Base-by-base conservation (phyloP, 2,888 invertebrate species). In the Meta bourneti region DNA sequence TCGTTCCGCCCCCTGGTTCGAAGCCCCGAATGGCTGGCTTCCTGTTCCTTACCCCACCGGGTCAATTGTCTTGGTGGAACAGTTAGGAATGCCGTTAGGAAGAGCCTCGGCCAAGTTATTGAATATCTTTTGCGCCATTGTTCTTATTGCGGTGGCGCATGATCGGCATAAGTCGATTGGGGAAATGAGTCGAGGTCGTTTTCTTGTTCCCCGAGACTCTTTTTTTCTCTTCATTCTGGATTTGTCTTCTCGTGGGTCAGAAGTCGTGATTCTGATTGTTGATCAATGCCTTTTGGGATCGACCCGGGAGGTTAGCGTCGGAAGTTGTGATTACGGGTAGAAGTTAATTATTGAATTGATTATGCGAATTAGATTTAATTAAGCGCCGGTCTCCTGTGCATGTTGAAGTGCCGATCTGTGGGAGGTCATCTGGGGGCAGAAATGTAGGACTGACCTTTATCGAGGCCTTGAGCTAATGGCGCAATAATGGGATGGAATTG, bases 51-150 rank as follows among this genome's bases (percentile, higher is more conserved):
- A 69, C 19, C 70, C 49, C 69, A 71, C 71, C 70, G 69, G 79
- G 77, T 85, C 54, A 52, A 81, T 88, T 81, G 88, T 88, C 81
- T 61, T 88, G 19, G 82, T 72, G 52, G 71, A 79, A 70, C 79
- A 77, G 79, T 87, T 87, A 74, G 87, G 54, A 87, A 79, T 87
- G 69, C 78, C 69, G 49, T 16, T 34, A 34, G 79, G 71, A 72
- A n/a, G 70, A 52, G 77, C 81, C 81, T 81, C 80, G 80, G 74
- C 81, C 88, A 72, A 88, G 74, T 81, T 88, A 88, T 81, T 88
- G 80, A 80, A 88, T 81, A 74, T 80, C 74, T n/a, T n/a, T 9
- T 49, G 8, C 49, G 49, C 88, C 49, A 88, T 88, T 88, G 88
- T 88, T n/a, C 70, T 88, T 81, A 61, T 88, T 61, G 6, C 80